Evolutionary conservation across 2,797 vertebrate species (phyloP), one percentile per base, ranked within the genome.

Genomic region (Neostethus bicornis): DNA sequence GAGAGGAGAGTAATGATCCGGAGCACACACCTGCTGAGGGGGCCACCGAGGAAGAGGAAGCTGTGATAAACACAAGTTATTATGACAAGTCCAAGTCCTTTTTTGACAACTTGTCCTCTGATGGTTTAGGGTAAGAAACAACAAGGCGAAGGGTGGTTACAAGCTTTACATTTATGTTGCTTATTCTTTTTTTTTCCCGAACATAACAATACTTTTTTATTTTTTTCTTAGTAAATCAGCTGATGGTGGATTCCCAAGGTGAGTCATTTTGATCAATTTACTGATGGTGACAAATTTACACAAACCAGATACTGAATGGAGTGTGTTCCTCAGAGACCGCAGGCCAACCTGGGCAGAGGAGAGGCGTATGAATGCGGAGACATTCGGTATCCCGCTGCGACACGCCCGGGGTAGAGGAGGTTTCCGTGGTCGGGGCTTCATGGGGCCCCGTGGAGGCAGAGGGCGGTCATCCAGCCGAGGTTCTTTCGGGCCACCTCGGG

Each of bases 11-110:
- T 71, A 91, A 88, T 1, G 95, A 97, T 66, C 90, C 95, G 0
- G 96, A 98, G 63, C 95, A 93, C n/a, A 94, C 94, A 38, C 91
- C 93, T 78, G 94, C 70, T 0, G 96, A 96, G 89, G 95, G 92
- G 23, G 90, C 95, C 49, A 88, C 87, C 0, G 95, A 81, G 53
- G 86, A 95, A 42, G 95, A 98, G 54, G 96, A 98, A 39, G 86
- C 93, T 0, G 92, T 90, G 44, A 93, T 88, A 28, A 93, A 93
- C 66, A 86, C 95, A 24, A 95, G 93, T 74, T 99, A 98, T 82
- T 98, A 99, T 19, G 97, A 98, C 91, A 99, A 98, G 92, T 91
- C 96, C 78, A 98, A 99, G 86, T 98, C 96, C 50, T 99, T 99
- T 91, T 98, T 99, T 41, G 96, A 99, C 82, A 98, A 99, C 88